These are phyloP conservation scores for Glareola pratincola DNA, from an alignment of 2,113 vertebrate species.

Conservation along the genomic window DNA sequence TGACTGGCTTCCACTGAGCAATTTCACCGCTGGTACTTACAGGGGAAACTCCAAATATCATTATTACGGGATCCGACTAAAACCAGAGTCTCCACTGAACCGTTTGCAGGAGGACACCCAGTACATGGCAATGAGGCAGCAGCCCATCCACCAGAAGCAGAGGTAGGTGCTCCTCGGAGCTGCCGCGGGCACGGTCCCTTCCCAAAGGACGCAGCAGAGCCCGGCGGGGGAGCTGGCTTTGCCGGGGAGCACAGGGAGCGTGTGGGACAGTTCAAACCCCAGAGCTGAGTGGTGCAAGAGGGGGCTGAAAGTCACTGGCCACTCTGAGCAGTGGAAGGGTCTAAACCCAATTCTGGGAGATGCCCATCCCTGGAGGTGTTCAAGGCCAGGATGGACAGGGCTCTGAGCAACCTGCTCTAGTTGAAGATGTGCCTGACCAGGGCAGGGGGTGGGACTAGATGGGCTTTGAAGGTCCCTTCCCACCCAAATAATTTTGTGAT, in stretches of 20 bases:
- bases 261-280: not conserved
- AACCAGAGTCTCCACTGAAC: constrained; percentile 94
- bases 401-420: not conserved
- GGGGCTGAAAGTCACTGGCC: not conserved
- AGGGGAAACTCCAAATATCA: constrained; percentile 99
- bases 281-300: not conserved
- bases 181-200: fast-evolving
- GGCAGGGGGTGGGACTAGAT: not conserved
- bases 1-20: not conserved
- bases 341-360: fast-evolving
- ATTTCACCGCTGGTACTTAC: not conserved
- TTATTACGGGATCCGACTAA: constrained; percentile 96
- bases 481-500: not conserved
- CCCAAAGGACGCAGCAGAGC: not conserved
- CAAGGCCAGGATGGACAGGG: not conserved
- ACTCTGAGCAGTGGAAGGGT: not conserved
- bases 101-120: constrained; percentile 93
- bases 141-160: constrained; percentile 94
- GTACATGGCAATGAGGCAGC: constrained; percentile 98
- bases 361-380: not conserved
- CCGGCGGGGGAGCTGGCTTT: not conserved
- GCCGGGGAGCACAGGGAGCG: fast-evolving
- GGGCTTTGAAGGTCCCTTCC: not conserved
- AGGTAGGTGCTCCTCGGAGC: constrained; percentile 75
- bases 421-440: not conserved